These are phyloP conservation scores for Parascotia fuliginaria DNA, from an alignment of 2,888 invertebrate species.

Conservation along the genomic window DNA sequence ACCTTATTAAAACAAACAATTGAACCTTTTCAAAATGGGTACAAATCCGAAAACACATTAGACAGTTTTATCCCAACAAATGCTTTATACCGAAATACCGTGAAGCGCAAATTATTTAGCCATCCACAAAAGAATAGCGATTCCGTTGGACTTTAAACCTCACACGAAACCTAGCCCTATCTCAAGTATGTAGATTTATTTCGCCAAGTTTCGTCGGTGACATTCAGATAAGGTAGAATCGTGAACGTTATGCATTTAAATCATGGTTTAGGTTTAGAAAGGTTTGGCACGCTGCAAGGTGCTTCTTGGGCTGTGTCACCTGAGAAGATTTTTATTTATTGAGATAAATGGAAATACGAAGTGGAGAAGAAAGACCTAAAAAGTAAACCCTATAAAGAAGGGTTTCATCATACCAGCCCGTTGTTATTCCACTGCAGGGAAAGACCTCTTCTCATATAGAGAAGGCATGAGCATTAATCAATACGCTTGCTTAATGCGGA, in stretches of 20 bases:
- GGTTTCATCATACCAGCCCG: no score
- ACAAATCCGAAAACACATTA: not conserved
- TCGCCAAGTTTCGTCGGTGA: slow-evolving; percentile 47
- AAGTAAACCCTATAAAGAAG: no score
- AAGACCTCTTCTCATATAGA: no score
- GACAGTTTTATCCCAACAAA: not conserved
- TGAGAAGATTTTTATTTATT: no score
- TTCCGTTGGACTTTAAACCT: slow-evolving; percentile 17
- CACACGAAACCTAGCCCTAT: slow-evolving; percentile 33
- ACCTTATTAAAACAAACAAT: not conserved
- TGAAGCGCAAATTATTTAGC: slow-evolving; percentile 4
- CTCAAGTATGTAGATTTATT: slow-evolving; percentile 58
- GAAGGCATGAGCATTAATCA: no score
- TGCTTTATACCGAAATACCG: not conserved
- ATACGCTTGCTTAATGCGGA: no score
- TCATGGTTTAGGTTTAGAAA: slow-evolving; percentile 41
- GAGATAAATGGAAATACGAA: no score
- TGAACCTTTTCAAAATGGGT: not conserved
- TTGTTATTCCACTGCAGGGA: no score
- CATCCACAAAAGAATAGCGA: slow-evolving; percentile 8
- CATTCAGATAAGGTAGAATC: slow-evolving; percentile 45
- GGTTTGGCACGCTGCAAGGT: no score
- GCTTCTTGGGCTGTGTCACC: no score
- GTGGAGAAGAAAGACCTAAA: no score
- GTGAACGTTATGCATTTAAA: slow-evolving; percentile 54